Conservation (phyloP, 1,140 invertebrate genomes). For the Hylaeus anthracinus region DNA sequence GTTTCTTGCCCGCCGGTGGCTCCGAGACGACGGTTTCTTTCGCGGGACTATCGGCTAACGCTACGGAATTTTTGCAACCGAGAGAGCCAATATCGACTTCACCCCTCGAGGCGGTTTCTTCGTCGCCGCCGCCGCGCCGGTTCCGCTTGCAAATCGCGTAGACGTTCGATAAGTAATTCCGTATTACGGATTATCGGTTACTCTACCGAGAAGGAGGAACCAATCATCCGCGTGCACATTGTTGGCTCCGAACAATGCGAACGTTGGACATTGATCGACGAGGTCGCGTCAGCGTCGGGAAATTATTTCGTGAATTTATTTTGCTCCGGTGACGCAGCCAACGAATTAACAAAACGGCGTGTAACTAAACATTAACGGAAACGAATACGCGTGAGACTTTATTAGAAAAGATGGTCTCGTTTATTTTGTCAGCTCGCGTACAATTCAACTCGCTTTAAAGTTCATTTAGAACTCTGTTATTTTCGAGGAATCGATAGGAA, state of each 20-base stretch:
- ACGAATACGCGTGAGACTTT: neutral
- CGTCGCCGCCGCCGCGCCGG: neutral
- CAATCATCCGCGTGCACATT: constrained; percentile 37
- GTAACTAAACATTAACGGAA: too few relatives aligned
- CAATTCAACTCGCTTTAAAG: too few relatives aligned
- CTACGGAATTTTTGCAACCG: neutral
- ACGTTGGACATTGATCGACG: constrained; percentile 37
- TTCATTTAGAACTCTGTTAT: too few relatives aligned
- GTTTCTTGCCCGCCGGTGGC: neutral
- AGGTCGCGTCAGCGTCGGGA: neutral
- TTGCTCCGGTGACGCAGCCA: neutral
- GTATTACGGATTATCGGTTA: constrained; percentile 41
- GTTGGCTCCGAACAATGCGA: constrained; percentile 26
- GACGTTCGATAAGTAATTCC: constrained; percentile 37
- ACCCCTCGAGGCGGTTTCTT: neutral
- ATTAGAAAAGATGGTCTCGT: too few relatives aligned
- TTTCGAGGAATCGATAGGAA: too few relatives aligned
- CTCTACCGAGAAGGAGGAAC: constrained; percentile 7
- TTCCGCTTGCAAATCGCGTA: neutral
- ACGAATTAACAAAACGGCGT: too few relatives aligned
- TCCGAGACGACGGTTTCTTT: neutral
- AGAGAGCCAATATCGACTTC: too few relatives aligned
- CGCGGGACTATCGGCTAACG: neutral
- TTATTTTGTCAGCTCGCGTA: too few relatives aligned
- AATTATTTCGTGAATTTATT: constrained; percentile 34